These are phyloP conservation scores for Cantharis nigra DNA, from an alignment of 2,888 invertebrate species.

Conservation along the genomic window DNA sequence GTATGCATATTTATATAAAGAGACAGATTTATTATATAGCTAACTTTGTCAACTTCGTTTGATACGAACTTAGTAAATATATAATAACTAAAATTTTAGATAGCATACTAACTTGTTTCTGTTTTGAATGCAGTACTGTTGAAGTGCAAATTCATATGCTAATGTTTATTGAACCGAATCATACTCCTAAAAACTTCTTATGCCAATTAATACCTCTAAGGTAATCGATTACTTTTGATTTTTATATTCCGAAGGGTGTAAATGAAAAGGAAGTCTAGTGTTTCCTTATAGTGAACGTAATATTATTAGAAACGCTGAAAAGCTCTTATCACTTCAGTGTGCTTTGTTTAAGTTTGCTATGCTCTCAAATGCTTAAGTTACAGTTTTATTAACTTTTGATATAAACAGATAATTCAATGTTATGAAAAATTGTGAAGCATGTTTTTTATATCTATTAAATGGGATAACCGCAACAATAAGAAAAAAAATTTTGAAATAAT, in stretches of 20 bases:
- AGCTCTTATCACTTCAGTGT: conserved; percentile 10
- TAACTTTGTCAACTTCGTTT: background rate
- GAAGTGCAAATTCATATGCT: too few species aligned
- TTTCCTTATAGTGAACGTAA: conserved; percentile 16
- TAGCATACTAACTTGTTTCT: background rate
- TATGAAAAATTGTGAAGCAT: background rate
- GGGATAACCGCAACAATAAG: background rate
- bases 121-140: background rate
- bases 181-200: too few species aligned
- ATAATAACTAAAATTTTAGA: background rate
- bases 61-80: background rate
- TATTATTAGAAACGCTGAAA: conserved; percentile 16
- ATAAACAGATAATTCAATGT: conserved; percentile 3
- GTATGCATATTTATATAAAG: background rate
- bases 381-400: conserved; percentile 17
- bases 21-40: background rate
- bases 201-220: background rate
- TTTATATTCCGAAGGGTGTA: background rate
- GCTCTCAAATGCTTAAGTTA: conserved; percentile 19
- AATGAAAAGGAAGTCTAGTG: conserved; percentile 9
- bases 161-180: too few species aligned
- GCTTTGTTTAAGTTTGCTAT: conserved; percentile 19
- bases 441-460: background rate
- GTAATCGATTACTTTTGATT: background rate
- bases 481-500: background rate